Conservation (phyloP, 1,140 invertebrate species). For the Oedothorax gibbosus region DNA sequence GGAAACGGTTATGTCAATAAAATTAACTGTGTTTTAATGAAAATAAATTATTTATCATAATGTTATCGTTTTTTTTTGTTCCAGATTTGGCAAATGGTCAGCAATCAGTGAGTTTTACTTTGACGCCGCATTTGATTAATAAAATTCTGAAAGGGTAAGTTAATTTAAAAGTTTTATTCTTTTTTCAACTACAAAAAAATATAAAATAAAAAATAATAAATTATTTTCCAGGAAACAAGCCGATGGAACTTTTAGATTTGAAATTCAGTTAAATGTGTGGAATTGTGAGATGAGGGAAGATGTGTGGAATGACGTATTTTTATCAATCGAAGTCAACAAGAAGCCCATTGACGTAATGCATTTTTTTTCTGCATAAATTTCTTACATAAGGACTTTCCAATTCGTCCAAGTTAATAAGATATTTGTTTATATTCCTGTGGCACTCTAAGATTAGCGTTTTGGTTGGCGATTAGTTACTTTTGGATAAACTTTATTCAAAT, state of each 20-base stretch:
- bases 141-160: not conserved
- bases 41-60: not conserved
- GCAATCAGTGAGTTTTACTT: not conserved
- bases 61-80: constrained; percentile 4
- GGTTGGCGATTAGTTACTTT: too few relatives aligned
- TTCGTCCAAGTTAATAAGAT: too few relatives aligned
- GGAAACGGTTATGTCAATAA: not conserved
- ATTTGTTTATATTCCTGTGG: too few relatives aligned
- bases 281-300: not conserved
- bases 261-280: constrained; percentile 15
- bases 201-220: not conserved
- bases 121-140: not conserved
- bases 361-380: not conserved
- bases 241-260: not conserved
- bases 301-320: not conserved
- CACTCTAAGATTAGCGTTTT: too few relatives aligned
- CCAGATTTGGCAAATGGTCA: not conserved
- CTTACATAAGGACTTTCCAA: too few relatives aligned
- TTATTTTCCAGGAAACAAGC: not conserved
- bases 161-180: not conserved
- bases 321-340: not conserved
- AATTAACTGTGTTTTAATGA: not conserved
- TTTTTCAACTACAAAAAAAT: not conserved
- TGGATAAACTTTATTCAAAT: too few relatives aligned
- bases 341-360: not conserved